Percentiles rank a stretch among this genome's conserved stretches.
Conservation (phyloP, 2,113 vertebrate species). For the Amphiprion percula region DNA sequence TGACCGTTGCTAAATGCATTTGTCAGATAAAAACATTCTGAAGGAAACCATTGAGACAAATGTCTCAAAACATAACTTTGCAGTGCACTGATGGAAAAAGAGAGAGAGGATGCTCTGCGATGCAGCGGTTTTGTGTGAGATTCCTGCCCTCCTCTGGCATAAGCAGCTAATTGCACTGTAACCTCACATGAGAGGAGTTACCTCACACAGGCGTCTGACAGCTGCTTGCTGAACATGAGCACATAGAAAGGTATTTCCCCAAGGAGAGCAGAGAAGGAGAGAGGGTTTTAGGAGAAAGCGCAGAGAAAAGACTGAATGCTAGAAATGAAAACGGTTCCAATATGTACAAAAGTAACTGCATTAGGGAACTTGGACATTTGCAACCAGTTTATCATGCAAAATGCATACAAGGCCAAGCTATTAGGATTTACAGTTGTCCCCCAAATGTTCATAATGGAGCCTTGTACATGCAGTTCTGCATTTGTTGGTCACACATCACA, state of each 20-base stretch:
- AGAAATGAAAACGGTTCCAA: constrained; percentile 15
- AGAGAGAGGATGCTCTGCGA: constrained; percentile 18
- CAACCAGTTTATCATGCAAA: background rate
- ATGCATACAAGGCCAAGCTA: background rate
- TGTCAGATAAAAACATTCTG: background rate
- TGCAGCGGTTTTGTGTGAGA: constrained; percentile 55
- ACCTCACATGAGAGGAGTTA: constrained; percentile 12
- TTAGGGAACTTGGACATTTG: background rate
- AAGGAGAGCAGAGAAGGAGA: constrained; percentile 25
- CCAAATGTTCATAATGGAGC: background rate
- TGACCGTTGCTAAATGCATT: constrained; percentile 4
- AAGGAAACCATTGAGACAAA: background rate
- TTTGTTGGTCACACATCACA: background rate
- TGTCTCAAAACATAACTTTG: constrained; percentile 33
- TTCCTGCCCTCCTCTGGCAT: constrained; percentile 64
- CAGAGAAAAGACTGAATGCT: constrained; percentile 17
- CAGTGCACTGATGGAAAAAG: background rate
- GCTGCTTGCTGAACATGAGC: constrained; percentile 46
- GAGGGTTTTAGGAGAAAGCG: background rate
- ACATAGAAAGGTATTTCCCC: constrained; percentile 64
- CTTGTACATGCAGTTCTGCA: background rate
- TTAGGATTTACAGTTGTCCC: background rate
- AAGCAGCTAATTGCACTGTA: constrained; percentile 31
- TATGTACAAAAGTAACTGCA: constrained; percentile 16
- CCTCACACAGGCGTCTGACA: constrained; percentile 36